These are phyloP conservation scores for Calephelis virginiensis DNA, from an alignment of 1,140 invertebrate genomes.

Conservation along the genomic window DNA sequence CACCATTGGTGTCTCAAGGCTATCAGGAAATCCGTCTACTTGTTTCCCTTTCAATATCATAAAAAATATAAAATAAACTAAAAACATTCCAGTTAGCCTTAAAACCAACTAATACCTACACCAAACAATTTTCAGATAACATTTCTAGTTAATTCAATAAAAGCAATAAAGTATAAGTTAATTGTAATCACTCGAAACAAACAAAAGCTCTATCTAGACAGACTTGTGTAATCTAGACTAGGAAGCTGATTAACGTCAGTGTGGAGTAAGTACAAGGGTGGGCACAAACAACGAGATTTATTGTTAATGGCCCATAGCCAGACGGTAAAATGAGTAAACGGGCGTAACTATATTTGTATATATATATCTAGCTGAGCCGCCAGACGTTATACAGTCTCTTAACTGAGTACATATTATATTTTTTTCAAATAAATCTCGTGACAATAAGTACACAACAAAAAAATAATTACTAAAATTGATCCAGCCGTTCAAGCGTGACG, in stretches of 20 bases:
- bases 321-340: constrained; percentile 58
- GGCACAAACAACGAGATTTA: constrained; percentile 66
- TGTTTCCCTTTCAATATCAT: too few relatives aligned
- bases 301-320: constrained; percentile 61
- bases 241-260: constrained; percentile 69
- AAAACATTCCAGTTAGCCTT: too few relatives aligned
- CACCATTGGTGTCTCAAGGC: too few relatives aligned
- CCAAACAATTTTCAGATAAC: constrained; percentile 38
- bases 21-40: too few relatives aligned
- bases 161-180: constrained; percentile 43
- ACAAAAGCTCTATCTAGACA: constrained; percentile 51
- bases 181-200: constrained; percentile 48
- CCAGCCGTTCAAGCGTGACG: too few relatives aligned
- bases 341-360: not conserved
- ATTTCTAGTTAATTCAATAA: constrained; percentile 53
- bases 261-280: constrained; percentile 49
- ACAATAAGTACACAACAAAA: too few relatives aligned
- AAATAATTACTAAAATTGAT: too few relatives aligned
- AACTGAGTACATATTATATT: too few relatives aligned
- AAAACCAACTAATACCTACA: constrained; percentile 29
- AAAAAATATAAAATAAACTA: too few relatives aligned
- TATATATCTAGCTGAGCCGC: too few relatives aligned
- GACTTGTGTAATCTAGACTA: constrained; percentile 58
- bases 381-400: too few relatives aligned
- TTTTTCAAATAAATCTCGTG: too few relatives aligned